A percentile compares a stretch with the other conserved stretches of the same genome.
Conservation (phyloP, 2,113 vertebrate genomes). For the Garra rufa region DNA sequence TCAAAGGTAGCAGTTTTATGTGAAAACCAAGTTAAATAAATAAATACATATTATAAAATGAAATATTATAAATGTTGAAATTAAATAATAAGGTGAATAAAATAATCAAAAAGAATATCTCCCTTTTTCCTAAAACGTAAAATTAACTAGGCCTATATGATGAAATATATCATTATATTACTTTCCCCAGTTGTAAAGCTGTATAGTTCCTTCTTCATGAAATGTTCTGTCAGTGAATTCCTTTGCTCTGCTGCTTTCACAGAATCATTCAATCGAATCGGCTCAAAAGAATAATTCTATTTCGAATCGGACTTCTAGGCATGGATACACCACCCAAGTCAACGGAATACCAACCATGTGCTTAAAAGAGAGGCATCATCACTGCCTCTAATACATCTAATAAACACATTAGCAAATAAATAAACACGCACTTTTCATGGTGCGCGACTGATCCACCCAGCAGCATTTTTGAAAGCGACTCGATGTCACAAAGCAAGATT, state of each 20-base stretch:
- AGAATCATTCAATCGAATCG: neutral
- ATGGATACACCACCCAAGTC: conserved; percentile 24
- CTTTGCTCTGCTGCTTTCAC: neutral
- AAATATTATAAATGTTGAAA: neutral
- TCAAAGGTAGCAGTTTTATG: neutral
- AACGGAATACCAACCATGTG: conserved; percentile 44
- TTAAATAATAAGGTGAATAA: neutral
- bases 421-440: neutral
- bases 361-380: conserved; percentile 6
- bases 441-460: neutral
- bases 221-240: neutral
- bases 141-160: too few relatives aligned
- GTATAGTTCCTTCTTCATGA: neutral
- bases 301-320: neutral
- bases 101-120: neutral
- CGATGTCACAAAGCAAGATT: conserved; percentile 10
- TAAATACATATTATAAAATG: neutral
- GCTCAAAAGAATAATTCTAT: neutral
- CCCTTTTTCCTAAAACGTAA: neutral
- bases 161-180: neutral
- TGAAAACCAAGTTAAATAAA: neutral
- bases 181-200: neutral
- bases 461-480: neutral
- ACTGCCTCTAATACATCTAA: neutral
- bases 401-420: conserved; percentile 27